These are phyloP conservation scores for Nemopilema nomurai DNA, from an alignment of 30 jellyfish, hydroid and myxozoan genomes.

Conservation along the genomic window DNA sequence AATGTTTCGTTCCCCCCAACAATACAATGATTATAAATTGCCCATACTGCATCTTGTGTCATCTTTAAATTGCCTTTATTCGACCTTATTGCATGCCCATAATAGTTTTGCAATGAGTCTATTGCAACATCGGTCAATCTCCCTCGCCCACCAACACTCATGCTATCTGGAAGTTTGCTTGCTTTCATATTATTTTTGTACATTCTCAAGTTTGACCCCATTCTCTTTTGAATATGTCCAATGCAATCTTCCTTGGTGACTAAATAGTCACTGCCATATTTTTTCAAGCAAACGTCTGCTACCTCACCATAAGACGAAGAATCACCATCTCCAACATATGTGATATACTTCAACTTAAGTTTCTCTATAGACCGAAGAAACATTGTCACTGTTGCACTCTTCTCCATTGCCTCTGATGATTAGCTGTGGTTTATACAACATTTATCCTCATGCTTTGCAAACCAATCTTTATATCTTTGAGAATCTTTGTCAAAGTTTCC, in stretches of 20 bases:
- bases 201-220: slow-evolving; percentile 25
- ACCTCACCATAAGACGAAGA: slow-evolving; percentile 15
- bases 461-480: slow-evolving; percentile 6
- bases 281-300: background rate
- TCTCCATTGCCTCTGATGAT: slow-evolving; percentile 19
- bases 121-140: slow-evolving; percentile 9
- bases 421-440: slow-evolving; percentile 5
- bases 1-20: slow-evolving; percentile 5
- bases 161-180: slow-evolving; percentile 1
- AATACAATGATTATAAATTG: slow-evolving; percentile 22
- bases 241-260: slow-evolving; percentile 36
- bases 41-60: slow-evolving; percentile 20
- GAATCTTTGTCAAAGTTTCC: slow-evolving; percentile 1
- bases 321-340: slow-evolving; percentile 49
- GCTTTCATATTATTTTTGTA: background rate
- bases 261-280: slow-evolving; percentile 9
- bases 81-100: slow-evolving; percentile 30
- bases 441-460: background rate
- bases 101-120: slow-evolving; percentile 23
- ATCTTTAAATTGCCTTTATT: slow-evolving; percentile 18
- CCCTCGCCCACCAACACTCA: slow-evolving; percentile 25
- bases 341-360: slow-evolving; percentile 8
- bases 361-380: slow-evolving; percentile 32
- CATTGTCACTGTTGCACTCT: slow-evolving; percentile 9
- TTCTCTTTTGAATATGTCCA: slow-evolving; percentile 38